Percentiles rank a stretch among this genome's conserved stretches.
These are phyloP conservation scores for Sternarchorhynchus goeldii DNA, from an alignment of 2,797 vertebrate species.

Conservation along the genomic window DNA sequence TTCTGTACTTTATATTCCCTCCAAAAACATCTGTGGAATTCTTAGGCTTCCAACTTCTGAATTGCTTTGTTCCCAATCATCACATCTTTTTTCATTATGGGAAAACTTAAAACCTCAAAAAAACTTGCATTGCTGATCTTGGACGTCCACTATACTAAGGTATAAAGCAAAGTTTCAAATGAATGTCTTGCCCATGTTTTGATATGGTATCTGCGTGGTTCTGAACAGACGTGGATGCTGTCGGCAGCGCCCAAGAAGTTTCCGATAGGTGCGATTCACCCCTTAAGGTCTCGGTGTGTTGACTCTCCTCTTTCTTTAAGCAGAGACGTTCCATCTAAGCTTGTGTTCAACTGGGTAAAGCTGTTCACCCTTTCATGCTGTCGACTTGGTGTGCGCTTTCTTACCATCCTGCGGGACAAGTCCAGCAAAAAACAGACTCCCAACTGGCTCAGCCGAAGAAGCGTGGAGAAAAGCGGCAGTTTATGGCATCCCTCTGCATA, in stretches of 20 bases:
- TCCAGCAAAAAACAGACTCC: neutral
- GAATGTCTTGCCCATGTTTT: too few relatives aligned
- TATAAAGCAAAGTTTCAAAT: too few relatives aligned
- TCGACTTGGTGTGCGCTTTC: conserved; percentile 2
- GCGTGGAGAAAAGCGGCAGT: neutral
- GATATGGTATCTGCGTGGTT: too few relatives aligned
- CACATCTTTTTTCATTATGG: too few relatives aligned
- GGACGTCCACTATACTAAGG: too few relatives aligned
- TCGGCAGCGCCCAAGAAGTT: neutral
- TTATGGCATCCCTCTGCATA: conserved; percentile 13
- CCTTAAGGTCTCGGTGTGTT: neutral
- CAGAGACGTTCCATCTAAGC: neutral
- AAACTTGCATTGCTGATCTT: too few relatives aligned
- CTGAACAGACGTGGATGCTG: too few relatives aligned
- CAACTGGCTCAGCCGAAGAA: neutral
- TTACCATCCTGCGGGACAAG: neutral
- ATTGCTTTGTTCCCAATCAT: too few relatives aligned
- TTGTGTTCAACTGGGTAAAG: neutral
- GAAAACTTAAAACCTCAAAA: too few relatives aligned
- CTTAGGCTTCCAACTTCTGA: too few relatives aligned
- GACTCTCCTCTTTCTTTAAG: neutral
- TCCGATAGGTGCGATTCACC: neutral
- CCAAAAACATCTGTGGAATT: too few relatives aligned
- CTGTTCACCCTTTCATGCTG: neutral
- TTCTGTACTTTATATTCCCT: too few relatives aligned